Evolutionary conservation across 2,113 vertebrate species (phyloP).

Genomic region (Cynoglossus semilaevis): DNA sequence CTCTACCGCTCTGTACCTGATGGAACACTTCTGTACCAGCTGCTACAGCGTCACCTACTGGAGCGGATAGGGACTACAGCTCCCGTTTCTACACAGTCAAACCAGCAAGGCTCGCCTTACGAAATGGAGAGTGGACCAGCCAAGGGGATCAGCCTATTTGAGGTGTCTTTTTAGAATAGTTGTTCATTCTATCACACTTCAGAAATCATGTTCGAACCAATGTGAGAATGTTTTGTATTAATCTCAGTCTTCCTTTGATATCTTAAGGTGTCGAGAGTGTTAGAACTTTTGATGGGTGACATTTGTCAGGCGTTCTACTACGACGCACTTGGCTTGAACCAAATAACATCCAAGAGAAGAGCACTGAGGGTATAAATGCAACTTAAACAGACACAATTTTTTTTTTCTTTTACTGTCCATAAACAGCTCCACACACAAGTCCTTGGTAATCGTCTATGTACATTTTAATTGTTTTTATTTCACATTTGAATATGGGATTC

Average conservation of each 20-base stretch:
- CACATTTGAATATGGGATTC: no score
- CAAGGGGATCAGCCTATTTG: conserved; percentile 64
- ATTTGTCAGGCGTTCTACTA: conserved; percentile 78
- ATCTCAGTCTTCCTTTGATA: background rate
- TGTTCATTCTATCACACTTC: background rate
- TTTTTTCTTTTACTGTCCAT: no score
- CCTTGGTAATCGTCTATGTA: no score
- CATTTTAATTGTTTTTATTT: no score
- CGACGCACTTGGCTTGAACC: conserved; percentile 34
- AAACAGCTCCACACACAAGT: no score
- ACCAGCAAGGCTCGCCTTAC: background rate
- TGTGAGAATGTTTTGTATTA: background rate
- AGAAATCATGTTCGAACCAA: background rate
- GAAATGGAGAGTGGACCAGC: conserved; percentile 8
- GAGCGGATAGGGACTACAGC: conserved; percentile 36
- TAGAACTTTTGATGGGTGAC: conserved; percentile 81
- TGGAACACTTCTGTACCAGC: conserved; percentile 66
- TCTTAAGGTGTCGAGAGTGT: conserved; percentile 74
- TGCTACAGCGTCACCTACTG: conserved; percentile 73
- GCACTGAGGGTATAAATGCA: conserved; percentile 61
- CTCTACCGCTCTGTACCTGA: conserved; percentile 78
- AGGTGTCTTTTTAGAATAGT: conserved; percentile 50
- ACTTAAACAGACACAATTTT: no score
- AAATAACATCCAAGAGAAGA: conserved; percentile 45
- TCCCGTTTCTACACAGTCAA: background rate